Conservation (phyloP, 2,888 invertebrate species). For the Ashinkailepas kermadecensis region DNA sequence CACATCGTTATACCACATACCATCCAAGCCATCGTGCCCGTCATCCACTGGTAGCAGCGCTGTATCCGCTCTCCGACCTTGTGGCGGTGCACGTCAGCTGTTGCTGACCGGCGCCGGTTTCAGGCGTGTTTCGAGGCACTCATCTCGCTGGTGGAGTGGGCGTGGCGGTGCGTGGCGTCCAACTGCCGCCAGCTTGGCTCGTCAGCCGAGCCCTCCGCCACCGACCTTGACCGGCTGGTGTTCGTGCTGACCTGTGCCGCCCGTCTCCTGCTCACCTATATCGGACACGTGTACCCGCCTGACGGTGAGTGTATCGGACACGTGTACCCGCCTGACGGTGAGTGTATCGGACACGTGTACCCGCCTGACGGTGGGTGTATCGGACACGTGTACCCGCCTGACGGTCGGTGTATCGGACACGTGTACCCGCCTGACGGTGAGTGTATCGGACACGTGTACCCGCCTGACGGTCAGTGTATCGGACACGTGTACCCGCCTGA, state of each 20-base stretch:
- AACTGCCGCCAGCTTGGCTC: constrained; percentile 44
- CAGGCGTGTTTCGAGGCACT: constrained; percentile 60
- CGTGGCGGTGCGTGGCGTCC: constrained; percentile 77
- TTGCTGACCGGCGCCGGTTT: not conserved
- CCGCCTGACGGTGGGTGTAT: not conserved
- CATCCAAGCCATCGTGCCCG: no score
- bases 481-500: not conserved
- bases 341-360: not conserved
- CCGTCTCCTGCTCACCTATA: constrained; percentile 70
- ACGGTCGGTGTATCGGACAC: not conserved
- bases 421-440: not conserved
- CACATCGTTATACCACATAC: no score
- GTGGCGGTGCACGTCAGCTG: not conserved
- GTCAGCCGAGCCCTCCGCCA: constrained; percentile 36
- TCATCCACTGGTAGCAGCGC: no score
- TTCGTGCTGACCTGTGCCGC: constrained; percentile 78
- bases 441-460: not conserved
- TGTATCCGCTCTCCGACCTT: no score
- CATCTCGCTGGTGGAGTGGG: constrained; percentile 77
- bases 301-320: constrained; percentile 44
- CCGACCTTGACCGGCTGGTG: constrained; percentile 72
- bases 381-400: not conserved
- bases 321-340: not conserved
- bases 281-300: constrained; percentile 85
- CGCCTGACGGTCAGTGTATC: not conserved